Evolutionary conservation across 2,797 vertebrate genomes (phyloP).

Genomic region (Limnodromus scolopaceus): DNA sequence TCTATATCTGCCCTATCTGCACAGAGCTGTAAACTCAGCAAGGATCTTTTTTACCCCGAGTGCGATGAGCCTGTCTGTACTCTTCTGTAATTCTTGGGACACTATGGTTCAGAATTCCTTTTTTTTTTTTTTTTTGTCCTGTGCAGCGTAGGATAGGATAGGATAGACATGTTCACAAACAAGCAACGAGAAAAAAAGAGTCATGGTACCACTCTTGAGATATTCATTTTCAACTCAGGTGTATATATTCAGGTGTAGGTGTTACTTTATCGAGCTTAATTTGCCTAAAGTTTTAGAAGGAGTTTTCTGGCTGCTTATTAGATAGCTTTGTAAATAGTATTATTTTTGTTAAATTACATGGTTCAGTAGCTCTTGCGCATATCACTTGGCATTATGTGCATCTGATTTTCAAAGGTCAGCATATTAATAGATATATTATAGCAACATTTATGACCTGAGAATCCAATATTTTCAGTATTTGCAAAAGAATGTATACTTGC

Average conservation of each 20-base stretch:
- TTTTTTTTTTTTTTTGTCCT: neutral
- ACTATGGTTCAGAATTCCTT: neutral
- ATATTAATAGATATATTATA: neutral
- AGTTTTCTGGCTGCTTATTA: neutral
- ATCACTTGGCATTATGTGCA: fast-evolving
- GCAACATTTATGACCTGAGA: neutral
- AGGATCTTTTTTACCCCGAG: neutral
- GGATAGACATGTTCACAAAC: neutral
- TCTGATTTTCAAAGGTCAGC: neutral
- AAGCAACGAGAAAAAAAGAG: neutral
- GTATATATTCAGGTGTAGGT: neutral
- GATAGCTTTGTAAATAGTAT: neutral
- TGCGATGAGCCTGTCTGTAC: neutral
- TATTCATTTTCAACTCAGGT: neutral
- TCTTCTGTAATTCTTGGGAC: neutral
- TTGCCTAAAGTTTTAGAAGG: neutral
- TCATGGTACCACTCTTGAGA: neutral
- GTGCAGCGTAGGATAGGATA: fast-evolving
- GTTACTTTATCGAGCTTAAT: neutral
- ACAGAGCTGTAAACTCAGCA: neutral
- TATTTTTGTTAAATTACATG: neutral
- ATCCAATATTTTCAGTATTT: neutral
- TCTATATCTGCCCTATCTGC: neutral
- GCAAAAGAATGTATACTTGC: neutral
- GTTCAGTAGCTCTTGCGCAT: neutral